A percentile compares a stretch with the other conserved stretches of the same genome.
Evolutionary conservation across 2,113 vertebrate species (phyloP).

Genomic region (Callopanchax toddi): DNA sequence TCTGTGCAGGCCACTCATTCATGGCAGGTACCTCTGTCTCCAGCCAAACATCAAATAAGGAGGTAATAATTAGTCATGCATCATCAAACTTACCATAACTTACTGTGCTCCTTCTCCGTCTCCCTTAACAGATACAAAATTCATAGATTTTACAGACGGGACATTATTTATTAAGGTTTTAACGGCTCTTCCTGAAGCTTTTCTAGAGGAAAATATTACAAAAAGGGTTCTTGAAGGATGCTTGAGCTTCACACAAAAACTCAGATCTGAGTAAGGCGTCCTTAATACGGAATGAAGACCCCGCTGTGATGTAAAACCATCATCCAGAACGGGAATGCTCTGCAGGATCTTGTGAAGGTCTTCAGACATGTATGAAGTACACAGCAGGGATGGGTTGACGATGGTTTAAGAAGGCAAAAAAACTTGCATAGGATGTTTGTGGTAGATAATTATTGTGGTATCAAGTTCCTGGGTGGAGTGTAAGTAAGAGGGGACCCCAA

Average conservation of each 20-base stretch:
- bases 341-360: too few relatives aligned
- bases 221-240: conserved; percentile 15
- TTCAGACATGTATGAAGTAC: too few relatives aligned
- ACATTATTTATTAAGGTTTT: conserved; percentile 35
- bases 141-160: conserved; percentile 43
- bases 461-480: too few relatives aligned
- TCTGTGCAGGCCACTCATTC: conserved; percentile 63
- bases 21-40: conserved; percentile 44
- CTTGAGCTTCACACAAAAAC: background rate
- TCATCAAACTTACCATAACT: conserved; percentile 32
- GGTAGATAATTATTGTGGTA: too few relatives aligned
- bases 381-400: too few relatives aligned
- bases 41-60: conserved; percentile 53
- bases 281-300: too few relatives aligned
- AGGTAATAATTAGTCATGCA: conserved; percentile 20
- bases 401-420: too few relatives aligned
- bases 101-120: conserved; percentile 2
- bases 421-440: too few relatives aligned
- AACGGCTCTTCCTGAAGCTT: conserved; percentile 28
- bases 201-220: conserved; percentile 21
- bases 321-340: too few relatives aligned
- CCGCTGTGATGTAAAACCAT: too few relatives aligned
- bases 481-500: too few relatives aligned
- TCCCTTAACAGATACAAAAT: conserved; percentile 16
- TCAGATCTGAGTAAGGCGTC: conserved; percentile 20